Base-by-base conservation (phyloP, 2,888 invertebrate genomes). In the Macaria notata region DNA sequence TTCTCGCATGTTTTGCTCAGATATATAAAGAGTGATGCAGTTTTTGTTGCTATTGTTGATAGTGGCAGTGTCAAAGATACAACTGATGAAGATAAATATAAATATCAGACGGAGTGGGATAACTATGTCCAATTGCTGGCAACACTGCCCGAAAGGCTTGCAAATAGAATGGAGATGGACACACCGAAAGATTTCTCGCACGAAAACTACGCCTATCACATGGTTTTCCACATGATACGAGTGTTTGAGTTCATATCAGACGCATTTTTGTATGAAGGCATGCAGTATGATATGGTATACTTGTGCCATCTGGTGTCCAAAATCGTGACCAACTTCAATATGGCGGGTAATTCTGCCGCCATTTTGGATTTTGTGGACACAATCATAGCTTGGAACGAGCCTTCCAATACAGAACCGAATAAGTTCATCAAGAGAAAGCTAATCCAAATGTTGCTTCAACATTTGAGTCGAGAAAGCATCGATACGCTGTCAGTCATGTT, bases 91-190 rank as follows among this genome's bases (percentile, higher is more conserved):
- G 69, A 71, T 4, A 65, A 59, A 9, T 73, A 74, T 36, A 61
- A 65, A 43, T 63, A 69, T 0, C 72, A 73, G 42, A 61, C 65
- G 0, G 81, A 86, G 3, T 93, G 93, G 91, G 88, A 92, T 59
- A 87, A 85, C 39, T 93, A 92, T 30, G 87, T 95, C 0, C 95
- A 95, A 72, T 69, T 93, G 47, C 69, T 96, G 51, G 83, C 94
- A 5, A 94, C 95, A 2, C 69, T 97, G 50, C 96, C 97, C 0
- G 94, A 91, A 69, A 87, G 94, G 64, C 84, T 96, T 44, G 95
- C 96, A 6, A 97, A 97, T 73, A 92, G 91, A 67, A 68, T 94
- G 33, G 83, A 93, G 61, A 86, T 84, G 1, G 84, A 93, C 36
- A 85, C 93, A 4, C 93, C 94, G 0, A 86, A 91, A 58, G 85